These are phyloP conservation scores for Agonum fuliginosum DNA, from an alignment of 2,888 invertebrate genomes.

Conservation along the genomic window DNA sequence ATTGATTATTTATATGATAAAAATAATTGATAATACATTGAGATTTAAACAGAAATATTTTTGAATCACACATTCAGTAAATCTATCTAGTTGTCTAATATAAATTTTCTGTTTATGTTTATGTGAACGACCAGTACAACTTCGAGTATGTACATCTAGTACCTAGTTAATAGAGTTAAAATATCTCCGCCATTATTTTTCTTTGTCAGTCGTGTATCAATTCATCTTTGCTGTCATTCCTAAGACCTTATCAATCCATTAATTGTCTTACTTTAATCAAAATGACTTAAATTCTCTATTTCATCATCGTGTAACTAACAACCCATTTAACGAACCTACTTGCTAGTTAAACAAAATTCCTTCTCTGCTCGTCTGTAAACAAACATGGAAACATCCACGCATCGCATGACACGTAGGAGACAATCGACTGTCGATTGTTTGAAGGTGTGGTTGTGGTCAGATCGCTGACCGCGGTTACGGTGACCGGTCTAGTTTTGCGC, in stretches of 20 bases:
- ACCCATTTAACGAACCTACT: constrained; percentile 20
- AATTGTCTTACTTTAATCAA: constrained; percentile 36
- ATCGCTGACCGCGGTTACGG: not conserved
- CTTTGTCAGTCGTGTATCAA: no score
- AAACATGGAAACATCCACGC: constrained; percentile 40
- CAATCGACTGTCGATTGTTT: constrained; percentile 47
- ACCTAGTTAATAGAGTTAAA: no score
- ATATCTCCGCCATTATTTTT: no score
- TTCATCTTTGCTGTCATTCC: not conserved
- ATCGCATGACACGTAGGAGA: constrained; percentile 9
- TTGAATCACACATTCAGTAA: no score
- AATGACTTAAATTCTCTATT: constrained; percentile 32
- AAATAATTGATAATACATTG: no score
- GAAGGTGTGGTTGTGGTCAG: constrained; percentile 46
- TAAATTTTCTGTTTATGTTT: no score
- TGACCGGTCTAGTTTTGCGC: constrained; percentile 41
- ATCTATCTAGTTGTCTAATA: no score
- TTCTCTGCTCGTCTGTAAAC: not conserved
- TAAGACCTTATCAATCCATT: constrained; percentile 11
- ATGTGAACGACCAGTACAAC: no score
- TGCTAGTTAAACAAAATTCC: constrained; percentile 33
- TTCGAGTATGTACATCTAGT: no score
- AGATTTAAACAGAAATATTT: no score
- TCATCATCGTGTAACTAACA: constrained; percentile 9
- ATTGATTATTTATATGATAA: no score